These are phyloP conservation scores for Epinotia demarniana DNA, from an alignment of 2,888 invertebrate species.

Conservation along the genomic window DNA sequence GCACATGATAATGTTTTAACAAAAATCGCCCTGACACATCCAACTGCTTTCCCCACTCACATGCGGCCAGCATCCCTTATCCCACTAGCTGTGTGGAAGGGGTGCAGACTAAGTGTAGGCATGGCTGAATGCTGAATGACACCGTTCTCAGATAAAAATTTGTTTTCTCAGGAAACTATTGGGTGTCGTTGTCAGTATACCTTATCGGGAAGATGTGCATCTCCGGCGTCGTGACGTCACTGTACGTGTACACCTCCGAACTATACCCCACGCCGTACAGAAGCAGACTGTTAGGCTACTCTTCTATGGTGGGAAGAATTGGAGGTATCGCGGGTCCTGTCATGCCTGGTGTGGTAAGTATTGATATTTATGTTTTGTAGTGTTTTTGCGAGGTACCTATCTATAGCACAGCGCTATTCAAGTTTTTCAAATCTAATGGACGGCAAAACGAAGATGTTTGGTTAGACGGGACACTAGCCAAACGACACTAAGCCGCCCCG, in stretches of 20 bases:
- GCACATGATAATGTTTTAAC: no score
- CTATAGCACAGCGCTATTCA: not conserved
- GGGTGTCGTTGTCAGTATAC: constrained; percentile 69
- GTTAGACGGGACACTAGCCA: no score
- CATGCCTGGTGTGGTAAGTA: constrained; percentile 80
- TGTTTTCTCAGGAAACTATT: constrained; percentile 14
- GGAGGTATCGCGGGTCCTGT: constrained; percentile 86
- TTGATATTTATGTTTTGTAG: not conserved
- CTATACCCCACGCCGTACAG: constrained; percentile 85
- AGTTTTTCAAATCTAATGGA: no score
- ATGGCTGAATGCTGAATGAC: no score
- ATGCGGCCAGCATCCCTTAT: no score
- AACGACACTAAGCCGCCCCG: no score
- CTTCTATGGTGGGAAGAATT: constrained; percentile 86
- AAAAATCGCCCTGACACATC: no score
- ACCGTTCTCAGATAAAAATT: not conserved
- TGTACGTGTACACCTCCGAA: constrained; percentile 85
- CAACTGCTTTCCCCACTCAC: no score
- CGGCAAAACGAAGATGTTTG: no score
- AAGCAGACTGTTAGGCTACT: constrained; percentile 82
- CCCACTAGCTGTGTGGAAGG: no score
- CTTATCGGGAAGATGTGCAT: constrained; percentile 83
- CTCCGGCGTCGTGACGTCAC: constrained; percentile 81
- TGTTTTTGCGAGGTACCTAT: not conserved
- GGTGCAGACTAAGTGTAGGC: no score